Conservation (phyloP, 2,888 invertebrate genomes). For the Cephonodes hylas region DNA sequence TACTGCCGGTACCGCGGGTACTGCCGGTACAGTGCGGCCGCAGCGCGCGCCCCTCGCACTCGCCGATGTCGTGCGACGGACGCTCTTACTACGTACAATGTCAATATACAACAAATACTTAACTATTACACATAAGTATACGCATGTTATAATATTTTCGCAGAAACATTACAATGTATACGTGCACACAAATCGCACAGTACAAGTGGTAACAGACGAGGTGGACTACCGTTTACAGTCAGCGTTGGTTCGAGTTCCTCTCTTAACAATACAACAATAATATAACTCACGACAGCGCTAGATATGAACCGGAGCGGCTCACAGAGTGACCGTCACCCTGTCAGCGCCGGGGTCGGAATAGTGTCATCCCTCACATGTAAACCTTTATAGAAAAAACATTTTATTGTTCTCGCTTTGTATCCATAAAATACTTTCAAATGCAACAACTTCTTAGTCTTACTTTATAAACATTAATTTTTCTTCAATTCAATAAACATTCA, state of each 20-base stretch:
- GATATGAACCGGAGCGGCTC: slow-evolving; percentile 75
- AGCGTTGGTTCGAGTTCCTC: background rate
- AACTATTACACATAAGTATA: slow-evolving; percentile 34
- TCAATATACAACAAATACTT: slow-evolving; percentile 22
- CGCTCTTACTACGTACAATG: slow-evolving; percentile 15
- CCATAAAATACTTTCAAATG: slow-evolving; percentile 80
- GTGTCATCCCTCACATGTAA: slow-evolving; percentile 74
- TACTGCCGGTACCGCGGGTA: background rate
- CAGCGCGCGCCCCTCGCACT: slow-evolving; percentile 12
- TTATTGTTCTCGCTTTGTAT: slow-evolving; percentile 80
- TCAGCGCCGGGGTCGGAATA: slow-evolving; percentile 38
- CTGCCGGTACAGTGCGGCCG: background rate
- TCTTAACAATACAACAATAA: slow-evolving; percentile 36
- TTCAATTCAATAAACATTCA: slow-evolving; percentile 79
- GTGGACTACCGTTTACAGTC: background rate
- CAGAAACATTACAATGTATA: slow-evolving; percentile 43
- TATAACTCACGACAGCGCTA: slow-evolving; percentile 29
- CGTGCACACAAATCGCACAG: slow-evolving; percentile 17
- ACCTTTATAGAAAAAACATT: slow-evolving; percentile 78
- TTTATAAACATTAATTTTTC: slow-evolving; percentile 75
- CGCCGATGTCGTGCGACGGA: slow-evolving; percentile 3
- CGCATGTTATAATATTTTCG: slow-evolving; percentile 54
- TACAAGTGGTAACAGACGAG: background rate
- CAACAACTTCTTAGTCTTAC: slow-evolving; percentile 80
- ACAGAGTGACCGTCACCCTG: slow-evolving; percentile 34